These are phyloP conservation scores for Hylomyscus alleni DNA, from an alignment of 2,797 vertebrate genomes.

Conservation along the genomic window DNA sequence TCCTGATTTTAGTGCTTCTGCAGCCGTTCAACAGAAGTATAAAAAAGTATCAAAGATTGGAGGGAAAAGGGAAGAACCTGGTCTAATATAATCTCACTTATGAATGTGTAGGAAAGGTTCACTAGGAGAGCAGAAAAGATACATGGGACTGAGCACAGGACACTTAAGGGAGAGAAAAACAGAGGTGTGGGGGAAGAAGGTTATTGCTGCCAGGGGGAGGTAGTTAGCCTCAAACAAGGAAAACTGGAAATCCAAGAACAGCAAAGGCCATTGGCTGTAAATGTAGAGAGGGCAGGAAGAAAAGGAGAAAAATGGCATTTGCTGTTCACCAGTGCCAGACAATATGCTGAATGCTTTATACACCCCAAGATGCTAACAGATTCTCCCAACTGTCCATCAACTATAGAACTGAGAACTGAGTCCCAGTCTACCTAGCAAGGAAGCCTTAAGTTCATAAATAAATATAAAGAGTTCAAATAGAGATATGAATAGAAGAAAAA, in stretches of 20 bases:
- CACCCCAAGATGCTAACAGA: neutral
- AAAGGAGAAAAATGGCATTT: neutral
- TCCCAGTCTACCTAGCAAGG: neutral
- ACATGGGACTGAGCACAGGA: neutral
- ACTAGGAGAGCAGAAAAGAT: conserved; percentile 45
- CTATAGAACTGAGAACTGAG: neutral
- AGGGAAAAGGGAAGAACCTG: conserved; percentile 35
- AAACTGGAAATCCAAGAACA: neutral
- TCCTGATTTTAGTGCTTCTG: conserved; percentile 6
- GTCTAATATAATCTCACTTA: conserved; percentile 3
- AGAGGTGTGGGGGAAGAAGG: neutral
- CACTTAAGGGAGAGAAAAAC: neutral
- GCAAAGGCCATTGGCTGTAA: neutral
- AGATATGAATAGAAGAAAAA: neutral
- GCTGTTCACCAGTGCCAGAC: neutral
- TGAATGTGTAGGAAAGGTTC: neutral
- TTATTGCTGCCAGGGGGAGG: neutral
- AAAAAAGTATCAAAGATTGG: neutral
- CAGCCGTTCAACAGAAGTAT: neutral
- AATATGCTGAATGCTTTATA: neutral
- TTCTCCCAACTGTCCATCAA: neutral
- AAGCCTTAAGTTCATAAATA: neutral
- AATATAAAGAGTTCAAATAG: neutral
- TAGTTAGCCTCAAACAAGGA: neutral
- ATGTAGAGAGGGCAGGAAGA: neutral